phyloP scores from a whole-genome alignment of 2,113 vertebrate species.

The Polyodon spathula region DNA sequence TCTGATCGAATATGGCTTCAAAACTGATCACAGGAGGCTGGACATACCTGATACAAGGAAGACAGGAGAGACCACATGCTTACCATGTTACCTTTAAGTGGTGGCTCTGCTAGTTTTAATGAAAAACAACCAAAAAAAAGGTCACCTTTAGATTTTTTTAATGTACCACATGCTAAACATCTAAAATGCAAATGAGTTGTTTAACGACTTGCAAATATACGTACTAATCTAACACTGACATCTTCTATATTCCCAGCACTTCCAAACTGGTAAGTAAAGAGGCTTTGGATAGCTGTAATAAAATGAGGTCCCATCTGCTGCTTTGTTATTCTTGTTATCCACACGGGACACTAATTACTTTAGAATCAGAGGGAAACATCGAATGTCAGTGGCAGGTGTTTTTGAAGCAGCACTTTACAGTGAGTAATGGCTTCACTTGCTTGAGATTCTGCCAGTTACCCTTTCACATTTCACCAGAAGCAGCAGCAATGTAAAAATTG shows the following conservation, averaged over 20 bases:
- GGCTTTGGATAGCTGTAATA: background rate
- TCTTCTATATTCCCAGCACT: too few species aligned
- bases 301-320: background rate
- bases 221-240: too few species aligned
- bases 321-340: background rate
- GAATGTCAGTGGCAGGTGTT: background rate
- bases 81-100: background rate
- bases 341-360: background rate
- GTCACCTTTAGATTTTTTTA: too few species aligned
- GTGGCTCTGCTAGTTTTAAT: background rate
- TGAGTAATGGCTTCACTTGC: background rate
- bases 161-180: too few species aligned
- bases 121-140: too few species aligned
- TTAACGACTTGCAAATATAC: too few species aligned
- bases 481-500: too few species aligned
- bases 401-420: background rate
- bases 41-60: conserved; percentile 64
- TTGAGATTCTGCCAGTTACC: background rate
- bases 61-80: background rate
- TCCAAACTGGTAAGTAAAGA: background rate
- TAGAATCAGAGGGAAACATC: conserved; percentile 1
- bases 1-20: conserved; percentile 78
- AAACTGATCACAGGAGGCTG: conserved; percentile 91
- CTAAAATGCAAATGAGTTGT: too few species aligned
- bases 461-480: too few species aligned